Evolutionary conservation across 2,797 vertebrate species (phyloP).

Genomic region (Peromyscus melanophrys): DNA sequence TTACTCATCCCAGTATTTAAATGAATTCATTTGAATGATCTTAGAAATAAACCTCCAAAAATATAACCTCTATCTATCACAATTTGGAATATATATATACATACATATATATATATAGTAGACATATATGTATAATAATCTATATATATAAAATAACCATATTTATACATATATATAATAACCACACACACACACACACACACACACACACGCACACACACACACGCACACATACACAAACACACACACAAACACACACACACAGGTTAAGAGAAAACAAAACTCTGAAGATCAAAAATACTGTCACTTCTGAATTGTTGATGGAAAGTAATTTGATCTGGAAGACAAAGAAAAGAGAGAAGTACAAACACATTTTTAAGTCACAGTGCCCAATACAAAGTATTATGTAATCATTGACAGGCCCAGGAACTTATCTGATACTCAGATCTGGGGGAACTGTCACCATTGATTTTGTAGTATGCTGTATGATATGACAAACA

Average conservation of each 20-base stretch:
- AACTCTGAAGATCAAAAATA: neutral
- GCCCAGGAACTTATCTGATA: slow-evolving; percentile 7
- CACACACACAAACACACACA: neutral
- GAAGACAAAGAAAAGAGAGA: slow-evolving; percentile 41
- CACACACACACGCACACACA: neutral
- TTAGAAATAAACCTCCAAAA: neutral
- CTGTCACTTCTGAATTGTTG: neutral
- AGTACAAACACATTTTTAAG: neutral
- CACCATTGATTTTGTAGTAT: neutral
- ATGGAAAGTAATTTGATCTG: slow-evolving; percentile 15
- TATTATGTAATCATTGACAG: neutral
- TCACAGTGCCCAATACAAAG: neutral
- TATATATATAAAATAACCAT: neutral
- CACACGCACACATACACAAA: neutral
- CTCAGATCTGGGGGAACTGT: neutral
- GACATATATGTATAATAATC: neutral
- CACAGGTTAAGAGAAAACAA: neutral
- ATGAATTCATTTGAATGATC: neutral
- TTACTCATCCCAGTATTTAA: neutral
- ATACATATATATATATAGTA: neutral
- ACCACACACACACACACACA: neutral
- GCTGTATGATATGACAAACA: neutral
- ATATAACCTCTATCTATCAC: neutral
- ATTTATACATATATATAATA: neutral
- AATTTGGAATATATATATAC: neutral